Evolutionary conservation across 2,888 invertebrate species (phyloP).

Genomic region (Steinernema hermaphroditum): DNA sequence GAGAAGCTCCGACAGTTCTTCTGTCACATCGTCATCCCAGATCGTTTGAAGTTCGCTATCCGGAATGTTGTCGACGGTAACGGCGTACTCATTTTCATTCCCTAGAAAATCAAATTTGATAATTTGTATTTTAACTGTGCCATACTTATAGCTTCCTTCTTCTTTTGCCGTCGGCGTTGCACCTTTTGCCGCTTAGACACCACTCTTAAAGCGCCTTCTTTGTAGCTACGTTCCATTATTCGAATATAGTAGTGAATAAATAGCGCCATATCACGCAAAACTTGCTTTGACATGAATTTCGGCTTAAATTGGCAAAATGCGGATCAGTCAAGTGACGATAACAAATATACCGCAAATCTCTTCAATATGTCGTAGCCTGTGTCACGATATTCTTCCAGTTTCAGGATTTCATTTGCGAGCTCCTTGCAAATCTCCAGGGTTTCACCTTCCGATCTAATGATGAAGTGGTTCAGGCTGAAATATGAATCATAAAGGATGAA

Average conservation of each 20-base stretch:
- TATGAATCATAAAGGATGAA: neutral
- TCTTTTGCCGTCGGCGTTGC: conserved; percentile 27
- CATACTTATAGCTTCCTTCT: neutral
- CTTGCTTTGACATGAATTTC: conserved; percentile 79
- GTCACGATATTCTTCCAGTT: conserved; percentile 61
- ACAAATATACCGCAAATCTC: conserved; percentile 47
- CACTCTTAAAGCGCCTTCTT: conserved; percentile 52
- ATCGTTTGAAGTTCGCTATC: conserved; percentile 56
- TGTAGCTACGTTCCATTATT: conserved; percentile 68
- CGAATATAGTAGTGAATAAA: conserved; percentile 69
- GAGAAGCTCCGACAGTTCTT: conserved; percentile 68
- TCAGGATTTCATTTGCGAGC: conserved; percentile 49
- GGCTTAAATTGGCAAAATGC: no score
- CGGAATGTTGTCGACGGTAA: conserved; percentile 45
- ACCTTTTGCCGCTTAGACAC: conserved; percentile 35
- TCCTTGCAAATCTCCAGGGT: conserved; percentile 42
- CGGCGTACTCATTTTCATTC: conserved; percentile 42
- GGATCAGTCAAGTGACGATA: no score
- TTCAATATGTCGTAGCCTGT: conserved; percentile 46
- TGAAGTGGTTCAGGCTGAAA: conserved; percentile 41
- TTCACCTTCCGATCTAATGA: conserved; percentile 33
- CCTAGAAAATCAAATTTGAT: neutral
- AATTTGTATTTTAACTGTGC: conserved; percentile 27
- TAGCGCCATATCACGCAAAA: conserved; percentile 67
- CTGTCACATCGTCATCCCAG: conserved; percentile 68